Percentiles rank a stretch among this genome's conserved stretches.
Evolutionary conservation across 2,888 invertebrate genomes (phyloP).

Genomic region (Hydrotaea diabolus): DNA sequence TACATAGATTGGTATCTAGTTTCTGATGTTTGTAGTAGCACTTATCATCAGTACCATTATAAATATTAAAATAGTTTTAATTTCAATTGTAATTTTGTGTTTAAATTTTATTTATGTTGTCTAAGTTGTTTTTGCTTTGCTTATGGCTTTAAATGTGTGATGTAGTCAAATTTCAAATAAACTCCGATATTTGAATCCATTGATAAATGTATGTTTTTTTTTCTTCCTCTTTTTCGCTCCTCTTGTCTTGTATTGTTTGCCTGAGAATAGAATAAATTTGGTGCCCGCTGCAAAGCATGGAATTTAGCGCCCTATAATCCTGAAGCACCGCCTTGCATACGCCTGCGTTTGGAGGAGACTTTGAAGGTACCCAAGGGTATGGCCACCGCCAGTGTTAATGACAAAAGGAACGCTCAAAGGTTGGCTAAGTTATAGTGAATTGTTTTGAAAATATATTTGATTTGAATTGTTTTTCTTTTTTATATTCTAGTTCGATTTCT

Average conservation of each 20-base stretch:
- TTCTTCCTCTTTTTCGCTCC: constrained; percentile 19
- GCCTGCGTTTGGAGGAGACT: constrained; percentile 84
- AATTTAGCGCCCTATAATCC: constrained; percentile 84
- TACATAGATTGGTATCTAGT: too few species aligned
- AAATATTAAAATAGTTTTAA: too few species aligned
- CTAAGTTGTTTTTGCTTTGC: constrained; percentile 51
- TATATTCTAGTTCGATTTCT: constrained; percentile 76
- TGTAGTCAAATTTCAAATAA: constrained; percentile 39
- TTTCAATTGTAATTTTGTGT: constrained; percentile 23
- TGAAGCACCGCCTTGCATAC: constrained; percentile 83
- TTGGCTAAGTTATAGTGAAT: constrained; percentile 57
- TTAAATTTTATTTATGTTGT: constrained; percentile 31
- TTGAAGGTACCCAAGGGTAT: constrained; percentile 80
- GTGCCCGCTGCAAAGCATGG: constrained; percentile 91
- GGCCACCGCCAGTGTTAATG: constrained; percentile 71
- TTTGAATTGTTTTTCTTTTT: background rate
- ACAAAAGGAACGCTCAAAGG: constrained; percentile 79
- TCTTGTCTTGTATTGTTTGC: background rate
- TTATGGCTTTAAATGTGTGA: constrained; percentile 59
- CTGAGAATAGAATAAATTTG: constrained; percentile 87
- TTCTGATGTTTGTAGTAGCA: too few species aligned
- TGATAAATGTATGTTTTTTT: constrained; percentile 17
- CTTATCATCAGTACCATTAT: too few species aligned
- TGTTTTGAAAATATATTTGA: background rate
- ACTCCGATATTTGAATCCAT: background rate